Conservation (phyloP, 1,140 invertebrate species). For the Phocides pigmalion region DNA sequence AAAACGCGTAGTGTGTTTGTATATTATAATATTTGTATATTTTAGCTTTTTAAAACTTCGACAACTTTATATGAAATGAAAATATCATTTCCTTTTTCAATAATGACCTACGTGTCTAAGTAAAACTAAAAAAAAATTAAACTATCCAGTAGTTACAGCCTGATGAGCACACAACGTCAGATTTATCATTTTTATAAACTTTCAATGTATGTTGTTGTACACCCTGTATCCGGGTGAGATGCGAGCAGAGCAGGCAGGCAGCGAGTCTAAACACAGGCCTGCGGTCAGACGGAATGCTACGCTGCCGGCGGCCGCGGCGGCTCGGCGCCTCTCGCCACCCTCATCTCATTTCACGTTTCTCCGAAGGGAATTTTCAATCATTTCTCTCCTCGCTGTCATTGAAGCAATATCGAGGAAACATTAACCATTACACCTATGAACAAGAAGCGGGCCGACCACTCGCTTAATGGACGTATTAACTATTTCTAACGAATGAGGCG, state of each 20-base stretch:
- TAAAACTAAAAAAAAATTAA: too few relatives aligned
- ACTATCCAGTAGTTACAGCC: too few relatives aligned
- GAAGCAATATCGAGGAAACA: slow-evolving; percentile 54
- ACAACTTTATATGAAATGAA: too few relatives aligned
- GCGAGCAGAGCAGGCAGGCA: slow-evolving; percentile 42
- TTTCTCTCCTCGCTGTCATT: slow-evolving; percentile 66
- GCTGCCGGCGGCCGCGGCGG: slow-evolving; percentile 41
- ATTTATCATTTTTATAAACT: too few relatives aligned
- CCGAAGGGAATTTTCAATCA: slow-evolving; percentile 74
- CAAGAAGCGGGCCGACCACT: slow-evolving; percentile 28
- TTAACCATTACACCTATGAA: slow-evolving; percentile 36
- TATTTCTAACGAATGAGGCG: background rate
- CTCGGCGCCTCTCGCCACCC: slow-evolving; percentile 53
- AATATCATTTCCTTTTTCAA: too few relatives aligned
- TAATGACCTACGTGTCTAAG: too few relatives aligned
- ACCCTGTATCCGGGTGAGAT: slow-evolving; percentile 25
- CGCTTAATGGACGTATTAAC: slow-evolving; percentile 10
- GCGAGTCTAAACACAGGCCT: slow-evolving; percentile 72
- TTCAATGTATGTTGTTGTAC: slow-evolving; percentile 12
- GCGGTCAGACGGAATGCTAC: slow-evolving; percentile 71
- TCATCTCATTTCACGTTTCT: slow-evolving; percentile 74
- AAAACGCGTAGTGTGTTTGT: too few relatives aligned
- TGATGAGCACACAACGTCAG: too few relatives aligned
- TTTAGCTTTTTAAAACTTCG: too few relatives aligned
- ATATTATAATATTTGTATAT: too few relatives aligned